Evolutionary conservation across 2,888 invertebrate species (phyloP).

Genomic region (Scrobipalpa atriplicella): DNA sequence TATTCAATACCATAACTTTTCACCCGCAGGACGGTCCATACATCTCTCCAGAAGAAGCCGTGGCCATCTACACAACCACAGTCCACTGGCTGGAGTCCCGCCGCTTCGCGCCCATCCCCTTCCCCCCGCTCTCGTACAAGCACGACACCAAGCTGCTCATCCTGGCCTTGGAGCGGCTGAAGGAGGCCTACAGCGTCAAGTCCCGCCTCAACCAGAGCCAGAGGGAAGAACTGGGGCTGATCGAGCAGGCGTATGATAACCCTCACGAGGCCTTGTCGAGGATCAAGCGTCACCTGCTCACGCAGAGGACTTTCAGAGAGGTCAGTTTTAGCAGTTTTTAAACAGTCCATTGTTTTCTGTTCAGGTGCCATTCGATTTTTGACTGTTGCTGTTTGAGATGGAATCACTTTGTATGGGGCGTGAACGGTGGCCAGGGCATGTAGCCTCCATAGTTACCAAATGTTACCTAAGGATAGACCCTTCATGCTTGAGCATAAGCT

Average conservation of each 20-base stretch:
- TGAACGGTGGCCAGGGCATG: too few species aligned
- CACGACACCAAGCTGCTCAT: slow-evolving; percentile 99
- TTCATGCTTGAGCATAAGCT: too few species aligned
- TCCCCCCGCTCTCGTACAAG: slow-evolving; percentile 99
- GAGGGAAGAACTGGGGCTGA: slow-evolving; percentile 98
- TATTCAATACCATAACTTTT: slow-evolving; percentile 14
- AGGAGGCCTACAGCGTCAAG: slow-evolving; percentile 99
- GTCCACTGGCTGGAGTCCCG: slow-evolving; percentile 99
- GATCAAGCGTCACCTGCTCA: slow-evolving; percentile 99
- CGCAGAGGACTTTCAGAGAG: slow-evolving; percentile 99
- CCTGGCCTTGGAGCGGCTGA: slow-evolving; percentile 96
- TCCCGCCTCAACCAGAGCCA: slow-evolving; percentile 98
- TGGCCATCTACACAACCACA: slow-evolving; percentile 99
- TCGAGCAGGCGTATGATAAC: slow-evolving; percentile 99
- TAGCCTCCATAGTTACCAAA: too few species aligned
- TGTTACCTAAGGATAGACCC: too few species aligned
- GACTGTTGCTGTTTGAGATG: too few species aligned
- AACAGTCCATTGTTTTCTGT: too few species aligned
- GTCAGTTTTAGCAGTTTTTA: slow-evolving; percentile 80
- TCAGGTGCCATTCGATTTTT: too few species aligned
- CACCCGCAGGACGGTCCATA: slow-evolving; percentile 95
- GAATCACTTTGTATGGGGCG: too few species aligned
- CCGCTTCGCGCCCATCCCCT: slow-evolving; percentile 99
- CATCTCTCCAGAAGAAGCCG: slow-evolving; percentile 99
- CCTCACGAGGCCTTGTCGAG: slow-evolving; percentile 99